phyloP scores from a whole-genome alignment of 2,113 vertebrate species.

The Aldabrachelys gigantea region DNA sequence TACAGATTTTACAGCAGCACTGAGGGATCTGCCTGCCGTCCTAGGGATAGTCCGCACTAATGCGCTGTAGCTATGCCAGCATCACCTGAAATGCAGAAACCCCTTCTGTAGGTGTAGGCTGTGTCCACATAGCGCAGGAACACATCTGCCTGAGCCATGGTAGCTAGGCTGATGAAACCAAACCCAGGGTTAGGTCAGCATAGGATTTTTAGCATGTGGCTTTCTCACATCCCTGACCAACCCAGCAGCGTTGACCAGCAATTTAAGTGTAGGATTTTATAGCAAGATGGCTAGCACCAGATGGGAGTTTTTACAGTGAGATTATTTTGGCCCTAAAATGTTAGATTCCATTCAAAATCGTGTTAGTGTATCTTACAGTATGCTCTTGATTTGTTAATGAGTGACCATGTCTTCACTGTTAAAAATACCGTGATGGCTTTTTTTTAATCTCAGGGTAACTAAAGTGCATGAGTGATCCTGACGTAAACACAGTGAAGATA shows the following conservation, averaged over 20 bases:
- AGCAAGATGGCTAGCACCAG: background rate
- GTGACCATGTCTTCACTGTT: background rate
- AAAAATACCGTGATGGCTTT: background rate
- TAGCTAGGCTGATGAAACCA: background rate
- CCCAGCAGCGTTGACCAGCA: background rate
- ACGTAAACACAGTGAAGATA: too few species aligned
- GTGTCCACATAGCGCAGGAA: too few species aligned
- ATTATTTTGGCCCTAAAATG: background rate
- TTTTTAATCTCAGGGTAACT: background rate
- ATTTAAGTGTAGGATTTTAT: background rate
- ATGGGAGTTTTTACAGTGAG: too few species aligned
- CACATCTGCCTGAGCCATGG: rapidly evolving
- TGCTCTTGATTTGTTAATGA: rapidly evolving
- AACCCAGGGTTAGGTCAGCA: too few species aligned
- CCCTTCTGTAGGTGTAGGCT: too few species aligned
- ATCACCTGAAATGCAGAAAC: too few species aligned
- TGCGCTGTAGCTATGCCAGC: background rate
- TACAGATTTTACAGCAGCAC: too few species aligned
- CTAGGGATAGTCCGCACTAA: too few species aligned
- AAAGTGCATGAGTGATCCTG: background rate
- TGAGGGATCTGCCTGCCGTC: too few species aligned
- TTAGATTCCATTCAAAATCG: too few species aligned
- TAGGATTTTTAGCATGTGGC: too few species aligned
- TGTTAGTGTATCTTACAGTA: too few species aligned
- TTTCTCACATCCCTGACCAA: background rate